These are phyloP conservation scores for Drosophila bocqueti DNA, from an alignment of 1,140 invertebrate genomes.

Conservation along the genomic window DNA sequence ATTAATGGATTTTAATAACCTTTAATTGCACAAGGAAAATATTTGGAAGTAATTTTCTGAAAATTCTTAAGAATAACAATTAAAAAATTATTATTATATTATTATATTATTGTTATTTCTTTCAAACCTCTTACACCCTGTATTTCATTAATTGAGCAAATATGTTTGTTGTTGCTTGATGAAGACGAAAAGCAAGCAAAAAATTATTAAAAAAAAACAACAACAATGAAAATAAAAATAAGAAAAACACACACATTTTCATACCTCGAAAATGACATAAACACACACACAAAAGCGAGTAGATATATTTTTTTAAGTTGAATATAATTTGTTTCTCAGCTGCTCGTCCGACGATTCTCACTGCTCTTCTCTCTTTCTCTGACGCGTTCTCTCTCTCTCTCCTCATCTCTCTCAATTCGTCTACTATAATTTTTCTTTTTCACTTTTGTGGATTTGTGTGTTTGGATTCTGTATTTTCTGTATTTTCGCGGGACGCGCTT, in stretches of 20 bases:
- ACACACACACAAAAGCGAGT: slow-evolving; percentile 37
- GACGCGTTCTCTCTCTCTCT: background rate
- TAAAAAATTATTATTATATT: background rate
- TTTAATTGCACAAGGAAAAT: too few relatives aligned
- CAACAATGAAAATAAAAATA: slow-evolving; percentile 5
- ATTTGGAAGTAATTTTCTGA: too few relatives aligned
- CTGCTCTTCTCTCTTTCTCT: slow-evolving; percentile 39
- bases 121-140: slow-evolving; percentile 36
- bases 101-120: background rate
- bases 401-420: slow-evolving; percentile 20
- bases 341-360: background rate
- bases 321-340: slow-evolving; percentile 79
- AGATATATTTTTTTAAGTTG: slow-evolving; percentile 64
- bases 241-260: slow-evolving; percentile 31
- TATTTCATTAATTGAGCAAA: slow-evolving; percentile 68
- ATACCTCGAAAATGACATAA: slow-evolving; percentile 66
- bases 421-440: slow-evolving; percentile 72
- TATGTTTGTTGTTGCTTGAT: slow-evolving; percentile 53
- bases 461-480: slow-evolving; percentile 70
- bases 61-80: too few relatives aligned
- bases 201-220: slow-evolving; percentile 36
- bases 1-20: too few relatives aligned
- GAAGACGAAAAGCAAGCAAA: slow-evolving; percentile 69
- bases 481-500: slow-evolving; percentile 79
- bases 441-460: slow-evolving; percentile 47